phyloP scores from a whole-genome alignment of 2,113 vertebrate species.

The Pelecanoides urinatrix region DNA sequence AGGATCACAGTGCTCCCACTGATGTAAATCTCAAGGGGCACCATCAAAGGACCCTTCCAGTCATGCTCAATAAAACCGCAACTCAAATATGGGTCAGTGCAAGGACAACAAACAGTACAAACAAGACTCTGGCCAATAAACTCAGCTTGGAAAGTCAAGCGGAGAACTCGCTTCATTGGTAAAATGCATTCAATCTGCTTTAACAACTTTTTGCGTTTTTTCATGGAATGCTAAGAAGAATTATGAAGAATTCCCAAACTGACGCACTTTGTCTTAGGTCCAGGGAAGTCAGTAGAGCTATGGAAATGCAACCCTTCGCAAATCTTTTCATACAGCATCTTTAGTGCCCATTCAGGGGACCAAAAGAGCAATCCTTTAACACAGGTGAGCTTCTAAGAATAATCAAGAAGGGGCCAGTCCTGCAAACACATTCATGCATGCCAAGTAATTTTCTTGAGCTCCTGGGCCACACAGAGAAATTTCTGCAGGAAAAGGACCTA shows the following conservation, averaged over 20 bases:
- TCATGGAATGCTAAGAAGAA: background rate
- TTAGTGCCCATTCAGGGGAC: background rate
- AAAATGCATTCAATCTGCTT: background rate
- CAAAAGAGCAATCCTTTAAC: background rate
- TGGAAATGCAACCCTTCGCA: background rate
- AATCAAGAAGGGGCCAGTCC: background rate
- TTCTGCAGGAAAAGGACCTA: background rate
- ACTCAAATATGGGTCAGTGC: background rate
- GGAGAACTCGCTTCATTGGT: background rate
- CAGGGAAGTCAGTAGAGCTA: background rate
- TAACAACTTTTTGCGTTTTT: background rate
- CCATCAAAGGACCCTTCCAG: background rate
- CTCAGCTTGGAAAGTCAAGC: background rate
- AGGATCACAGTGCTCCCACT: background rate
- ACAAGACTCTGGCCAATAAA: background rate
- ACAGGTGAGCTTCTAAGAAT: background rate
- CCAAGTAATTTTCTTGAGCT: background rate
- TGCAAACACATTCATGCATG: background rate
- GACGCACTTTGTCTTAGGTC: background rate
- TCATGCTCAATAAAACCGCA: background rate
- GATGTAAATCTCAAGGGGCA: background rate
- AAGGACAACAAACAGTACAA: conserved; percentile 24
- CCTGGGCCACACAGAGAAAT: background rate
- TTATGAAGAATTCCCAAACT: background rate
- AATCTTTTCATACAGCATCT: background rate